Base-by-base conservation (phyloP, 1,140 invertebrate species). In the Ephestia elutella region DNA sequence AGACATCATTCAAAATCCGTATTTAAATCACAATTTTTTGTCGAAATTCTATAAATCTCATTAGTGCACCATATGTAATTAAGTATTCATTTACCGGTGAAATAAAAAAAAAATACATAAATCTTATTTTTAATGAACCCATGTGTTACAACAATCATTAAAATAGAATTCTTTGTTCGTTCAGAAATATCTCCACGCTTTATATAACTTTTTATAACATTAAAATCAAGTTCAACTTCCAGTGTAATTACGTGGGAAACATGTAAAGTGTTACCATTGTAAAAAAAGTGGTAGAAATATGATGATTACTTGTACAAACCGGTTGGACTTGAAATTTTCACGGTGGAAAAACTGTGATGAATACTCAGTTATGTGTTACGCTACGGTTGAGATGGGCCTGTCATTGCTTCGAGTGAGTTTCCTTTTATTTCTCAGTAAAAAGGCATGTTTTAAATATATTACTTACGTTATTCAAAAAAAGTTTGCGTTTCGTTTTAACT, bases 381-480 rank as follows among this genome's bases (percentile, higher is more conserved):
- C 15, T 51, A 57, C 49, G 35, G 15, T 9, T 28, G 63, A 57
- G 64, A 86, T 84, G 82, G 79, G 79, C 15, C 62, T 81, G 50
- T 68, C 75, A 8, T 63, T 86, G 57, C 66, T 77, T 15, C 73
- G 70, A 76, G 80, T 80, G 44, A 82, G 79, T 74, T 53, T 20
- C 54, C 18, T 25, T 58, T 15, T 15, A 44, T 44, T 15, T 15
- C 5, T 15, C 13, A 15, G 15, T 44, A 11, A 38, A 7, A 38
- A 38, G n/a, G n/a, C n/a, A n/a, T n/a, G n/a, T n/a, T n/a, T n/a
- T n/a, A 38, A 38, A 7, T 13, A 2, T 38, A 38, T 28, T 28
- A 5, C 25, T 28, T 28, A 28, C 25, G 8, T n/a, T n/a, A n/a
- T n/a, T n/a, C n/a, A n/a, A n/a, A n/a, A n/a, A n/a, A n/a, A n/a